Percentiles rank a stretch among this genome's conserved stretches.
These are phyloP conservation scores for Caenorhabditis plicata DNA, from an alignment of 2,888 invertebrate genomes.

Conservation along the genomic window DNA sequence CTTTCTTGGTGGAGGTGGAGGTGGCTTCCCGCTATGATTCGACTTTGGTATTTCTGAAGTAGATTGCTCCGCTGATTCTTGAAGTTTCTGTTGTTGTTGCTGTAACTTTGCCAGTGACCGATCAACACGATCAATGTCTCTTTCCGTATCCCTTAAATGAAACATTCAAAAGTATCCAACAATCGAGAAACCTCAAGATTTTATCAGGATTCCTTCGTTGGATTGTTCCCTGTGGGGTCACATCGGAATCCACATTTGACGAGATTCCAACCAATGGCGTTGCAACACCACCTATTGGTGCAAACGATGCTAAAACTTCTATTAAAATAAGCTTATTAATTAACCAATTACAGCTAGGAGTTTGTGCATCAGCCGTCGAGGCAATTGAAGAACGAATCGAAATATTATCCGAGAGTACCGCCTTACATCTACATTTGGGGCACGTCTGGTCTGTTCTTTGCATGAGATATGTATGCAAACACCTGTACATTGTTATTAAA, in stretches of 20 bases:
- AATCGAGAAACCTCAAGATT: slow-evolving; percentile 12
- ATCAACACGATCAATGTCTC: slow-evolving; percentile 40
- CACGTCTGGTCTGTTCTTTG: slow-evolving; percentile 57
- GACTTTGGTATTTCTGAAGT: neutral
- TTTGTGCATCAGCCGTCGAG: slow-evolving; percentile 42
- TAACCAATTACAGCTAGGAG: slow-evolving; percentile 36
- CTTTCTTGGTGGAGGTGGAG: slow-evolving; percentile 46
- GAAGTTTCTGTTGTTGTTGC: slow-evolving; percentile 2
- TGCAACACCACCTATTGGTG: slow-evolving; percentile 41
- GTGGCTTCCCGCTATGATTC: slow-evolving; percentile 38
- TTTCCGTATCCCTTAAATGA: slow-evolving; percentile 26
- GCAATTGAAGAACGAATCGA: slow-evolving; percentile 56
- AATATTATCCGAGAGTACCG: slow-evolving; percentile 57
- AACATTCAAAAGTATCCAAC: neutral
- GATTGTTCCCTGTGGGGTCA: slow-evolving; percentile 27
- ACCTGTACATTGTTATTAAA: slow-evolving; percentile 39
- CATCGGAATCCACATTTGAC: slow-evolving; percentile 27
- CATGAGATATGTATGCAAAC: slow-evolving; percentile 55
- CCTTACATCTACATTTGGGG: slow-evolving; percentile 61
- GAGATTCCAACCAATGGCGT: slow-evolving; percentile 38
- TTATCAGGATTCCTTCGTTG: slow-evolving; percentile 19
- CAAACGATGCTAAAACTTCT: slow-evolving; percentile 28
- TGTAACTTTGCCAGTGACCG: slow-evolving; percentile 30
- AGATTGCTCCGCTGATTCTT: neutral
- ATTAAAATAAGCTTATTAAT: neutral